Conservation (phyloP, 1,140 invertebrate species). For the Myzus persicae region DNA sequence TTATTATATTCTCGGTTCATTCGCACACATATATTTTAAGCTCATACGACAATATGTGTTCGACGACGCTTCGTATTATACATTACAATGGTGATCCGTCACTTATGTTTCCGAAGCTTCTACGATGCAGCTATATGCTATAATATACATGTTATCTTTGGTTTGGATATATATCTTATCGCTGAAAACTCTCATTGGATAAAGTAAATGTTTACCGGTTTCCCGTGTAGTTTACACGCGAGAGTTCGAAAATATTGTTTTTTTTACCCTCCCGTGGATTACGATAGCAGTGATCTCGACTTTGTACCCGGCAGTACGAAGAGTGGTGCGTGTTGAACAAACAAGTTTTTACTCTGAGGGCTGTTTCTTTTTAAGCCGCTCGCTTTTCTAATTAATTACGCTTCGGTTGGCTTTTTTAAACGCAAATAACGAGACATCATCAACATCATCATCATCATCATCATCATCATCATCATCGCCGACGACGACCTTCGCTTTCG, state of each 20-base stretch:
- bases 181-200: background rate
- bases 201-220: constrained; percentile 46
- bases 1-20: background rate
- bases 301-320: background rate
- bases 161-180: background rate
- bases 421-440: constrained; percentile 40
- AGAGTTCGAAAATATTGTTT: constrained; percentile 18
- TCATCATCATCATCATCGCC: background rate
- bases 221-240: background rate
- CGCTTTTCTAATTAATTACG: constrained; percentile 53
- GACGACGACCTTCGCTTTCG: background rate
- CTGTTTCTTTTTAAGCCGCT: constrained; percentile 37
- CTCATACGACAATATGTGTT: background rate
- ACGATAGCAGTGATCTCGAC: background rate
- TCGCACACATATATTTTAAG: background rate
- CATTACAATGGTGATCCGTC: background rate
- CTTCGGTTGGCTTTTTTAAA: constrained; percentile 38
- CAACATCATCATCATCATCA: background rate
- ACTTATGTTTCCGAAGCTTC: background rate
- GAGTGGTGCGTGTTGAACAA: constrained; percentile 22
- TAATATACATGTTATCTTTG: background rate
- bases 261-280: background rate
- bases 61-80: background rate
- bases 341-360: constrained; percentile 53
- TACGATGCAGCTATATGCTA: background rate